Evolutionary conservation across 2,888 invertebrate genomes (phyloP).

Genomic region (Metopia argyrocephala): DNA sequence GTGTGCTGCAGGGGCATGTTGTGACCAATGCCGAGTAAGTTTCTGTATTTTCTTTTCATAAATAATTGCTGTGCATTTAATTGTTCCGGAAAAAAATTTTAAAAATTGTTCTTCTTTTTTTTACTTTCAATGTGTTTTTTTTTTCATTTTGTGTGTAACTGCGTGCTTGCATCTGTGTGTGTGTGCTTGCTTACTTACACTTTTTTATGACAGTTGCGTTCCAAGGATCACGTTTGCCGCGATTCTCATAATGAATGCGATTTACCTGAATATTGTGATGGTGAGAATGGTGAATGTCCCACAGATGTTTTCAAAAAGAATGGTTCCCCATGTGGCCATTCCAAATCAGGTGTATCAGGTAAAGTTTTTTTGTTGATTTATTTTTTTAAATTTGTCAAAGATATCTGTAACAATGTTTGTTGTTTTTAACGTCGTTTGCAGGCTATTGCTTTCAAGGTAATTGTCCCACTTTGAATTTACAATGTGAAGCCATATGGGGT

Average conservation of each 20-base stretch:
- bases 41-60: no score
- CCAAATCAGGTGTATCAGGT: constrained; percentile 77
- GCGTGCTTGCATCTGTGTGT: neutral
- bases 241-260: constrained; percentile 95
- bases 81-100: no score
- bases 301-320: constrained; percentile 94
- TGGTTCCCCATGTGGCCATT: constrained; percentile 89
- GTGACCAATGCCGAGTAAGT: constrained; percentile 91
- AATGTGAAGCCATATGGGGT: constrained; percentile 97
- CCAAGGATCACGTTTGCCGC: constrained; percentile 89
- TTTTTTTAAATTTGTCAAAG: neutral
- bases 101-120: constrained; percentile 5
- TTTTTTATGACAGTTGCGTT: constrained; percentile 82
- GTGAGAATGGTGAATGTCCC: constrained; percentile 93
- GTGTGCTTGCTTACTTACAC: neutral
- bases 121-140: constrained; percentile 38
- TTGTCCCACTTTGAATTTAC: constrained; percentile 91
- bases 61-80: no score
- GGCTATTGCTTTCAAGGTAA: constrained; percentile 95
- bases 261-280: constrained; percentile 95
- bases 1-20: constrained; percentile 95
- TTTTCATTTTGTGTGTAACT: neutral
- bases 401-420: no score
- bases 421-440: no score
- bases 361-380: neutral